Evolutionary conservation across 2,888 invertebrate species (phyloP).

Genomic region (Cataglyphis rosenhaueri): DNA sequence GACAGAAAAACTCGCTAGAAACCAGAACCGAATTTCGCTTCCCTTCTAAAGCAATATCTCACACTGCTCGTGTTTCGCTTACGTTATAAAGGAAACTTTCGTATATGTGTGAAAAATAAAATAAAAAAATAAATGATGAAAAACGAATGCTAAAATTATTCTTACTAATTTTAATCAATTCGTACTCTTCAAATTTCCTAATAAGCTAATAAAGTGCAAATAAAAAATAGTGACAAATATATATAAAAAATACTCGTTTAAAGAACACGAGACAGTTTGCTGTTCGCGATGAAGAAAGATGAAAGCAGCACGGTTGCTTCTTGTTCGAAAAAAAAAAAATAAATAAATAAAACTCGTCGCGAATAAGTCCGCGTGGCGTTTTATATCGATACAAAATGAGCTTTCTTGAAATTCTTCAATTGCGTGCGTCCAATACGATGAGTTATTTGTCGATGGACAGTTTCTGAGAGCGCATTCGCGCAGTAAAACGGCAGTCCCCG

Average conservation of each 20-base stretch:
- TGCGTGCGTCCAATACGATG: conserved; percentile 17
- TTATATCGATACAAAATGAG: conserved; percentile 14
- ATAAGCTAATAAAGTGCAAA: not conserved
- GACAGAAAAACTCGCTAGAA: not conserved
- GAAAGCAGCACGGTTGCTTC: not conserved
- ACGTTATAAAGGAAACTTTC: conserved; percentile 16
- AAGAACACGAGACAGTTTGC: not conserved
- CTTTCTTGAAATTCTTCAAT: conserved; percentile 25
- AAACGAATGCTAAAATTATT: not conserved
- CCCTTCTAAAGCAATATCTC: conserved; percentile 40
- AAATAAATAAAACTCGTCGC: not conserved
- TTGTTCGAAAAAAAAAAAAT: not conserved
- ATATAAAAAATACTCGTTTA: not conserved
- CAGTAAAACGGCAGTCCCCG: conserved; percentile 29
- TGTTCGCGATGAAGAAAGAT: not conserved
- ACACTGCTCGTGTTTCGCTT: conserved; percentile 36
- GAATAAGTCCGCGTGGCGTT: conserved; percentile 1
- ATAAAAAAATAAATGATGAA: not conserved
- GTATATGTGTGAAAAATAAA: not conserved
- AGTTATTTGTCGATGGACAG: conserved; percentile 48
- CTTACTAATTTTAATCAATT: not conserved
- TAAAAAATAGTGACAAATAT: not conserved
- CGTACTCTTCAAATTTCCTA: not conserved
- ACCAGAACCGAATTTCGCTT: conserved; percentile 31
- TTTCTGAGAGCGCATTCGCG: conserved; percentile 41